phyloP scores from a whole-genome alignment of 1,140 invertebrate species.

The Anagrus nilaparvatae region DNA sequence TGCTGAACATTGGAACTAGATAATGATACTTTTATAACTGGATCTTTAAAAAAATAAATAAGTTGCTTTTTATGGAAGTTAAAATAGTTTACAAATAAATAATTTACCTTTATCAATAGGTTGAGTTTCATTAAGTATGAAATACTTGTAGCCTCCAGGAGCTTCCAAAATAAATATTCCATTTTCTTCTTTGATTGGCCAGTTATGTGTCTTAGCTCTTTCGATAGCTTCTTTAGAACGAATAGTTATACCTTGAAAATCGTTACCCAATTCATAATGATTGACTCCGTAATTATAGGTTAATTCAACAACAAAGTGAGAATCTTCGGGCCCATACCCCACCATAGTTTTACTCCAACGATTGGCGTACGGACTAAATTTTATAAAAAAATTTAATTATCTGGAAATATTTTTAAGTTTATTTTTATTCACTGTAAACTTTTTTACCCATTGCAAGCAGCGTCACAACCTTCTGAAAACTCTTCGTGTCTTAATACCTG shows the following conservation, averaged over 20 bases:
- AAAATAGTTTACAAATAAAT: conserved; percentile 7
- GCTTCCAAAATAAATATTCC: conserved; percentile 54
- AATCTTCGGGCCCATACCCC: conserved; percentile 91
- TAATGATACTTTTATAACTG: conserved; percentile 71
- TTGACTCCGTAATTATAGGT: conserved; percentile 96
- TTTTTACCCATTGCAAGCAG: conserved; percentile 88
- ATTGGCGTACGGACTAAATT: conserved; percentile 80
- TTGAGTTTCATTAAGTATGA: conserved; percentile 61
- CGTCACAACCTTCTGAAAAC: conserved; percentile 91
- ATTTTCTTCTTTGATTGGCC: conserved; percentile 54
- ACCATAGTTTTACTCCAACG: conserved; percentile 99
- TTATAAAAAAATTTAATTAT: conserved; percentile 6
- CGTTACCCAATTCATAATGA: conserved; percentile 77
- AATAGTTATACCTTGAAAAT: conserved; percentile 81
- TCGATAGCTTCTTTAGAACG: conserved; percentile 65
- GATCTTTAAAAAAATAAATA: conserved; percentile 48
- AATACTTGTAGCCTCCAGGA: conserved; percentile 87
- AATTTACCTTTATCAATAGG: conserved; percentile 47
- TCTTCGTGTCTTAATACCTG: conserved; percentile 93
- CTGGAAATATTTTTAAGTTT: not conserved
- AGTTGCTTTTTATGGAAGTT: conserved; percentile 10
- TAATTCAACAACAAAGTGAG: conserved; percentile 92
- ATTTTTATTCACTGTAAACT: conserved; percentile 1
- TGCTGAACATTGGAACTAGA: conserved; percentile 66
- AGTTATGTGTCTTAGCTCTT: conserved; percentile 56